These are phyloP conservation scores for Meleagris gallopavo DNA, from an alignment of 2,113 vertebrate genomes.

Conservation along the genomic window DNA sequence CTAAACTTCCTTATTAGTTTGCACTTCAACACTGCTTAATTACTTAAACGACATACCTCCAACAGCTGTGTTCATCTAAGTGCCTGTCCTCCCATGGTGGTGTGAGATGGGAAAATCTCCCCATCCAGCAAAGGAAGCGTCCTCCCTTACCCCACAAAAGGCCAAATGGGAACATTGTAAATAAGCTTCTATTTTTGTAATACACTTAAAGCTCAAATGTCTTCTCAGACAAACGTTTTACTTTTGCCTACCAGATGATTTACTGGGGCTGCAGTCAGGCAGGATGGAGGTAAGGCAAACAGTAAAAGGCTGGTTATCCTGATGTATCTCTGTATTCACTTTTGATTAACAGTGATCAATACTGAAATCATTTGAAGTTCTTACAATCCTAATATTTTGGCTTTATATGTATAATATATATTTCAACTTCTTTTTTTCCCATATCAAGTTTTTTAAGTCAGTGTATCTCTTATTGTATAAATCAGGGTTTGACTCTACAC, in stretches of 20 bases:
- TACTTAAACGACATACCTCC: conserved; percentile 9
- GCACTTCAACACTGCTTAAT: conserved; percentile 19
- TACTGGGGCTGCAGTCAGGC: not conserved
- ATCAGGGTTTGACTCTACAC: conserved; percentile 74
- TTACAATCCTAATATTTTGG: conserved; percentile 44
- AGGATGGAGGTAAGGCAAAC: not conserved
- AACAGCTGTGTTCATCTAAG: not conserved
- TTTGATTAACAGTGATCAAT: conserved; percentile 6
- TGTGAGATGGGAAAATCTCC: conserved; percentile 3
- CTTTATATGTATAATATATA: conserved; percentile 24
- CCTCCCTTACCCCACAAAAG: conserved; percentile 49
- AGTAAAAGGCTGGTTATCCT: conserved; percentile 16
- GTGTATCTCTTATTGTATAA: conserved; percentile 52
- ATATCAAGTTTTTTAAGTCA: conserved; percentile 13
- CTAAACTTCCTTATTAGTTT: conserved; percentile 48
- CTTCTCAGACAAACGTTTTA: conserved; percentile 40
- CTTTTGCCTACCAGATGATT: conserved; percentile 2
- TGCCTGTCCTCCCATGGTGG: not conserved
- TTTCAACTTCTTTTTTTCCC: not conserved
- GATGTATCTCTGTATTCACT: conserved; percentile 18
- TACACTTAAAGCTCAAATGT: not conserved
- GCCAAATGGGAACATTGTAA: conserved; percentile 65
- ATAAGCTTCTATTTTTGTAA: conserved; percentile 49
- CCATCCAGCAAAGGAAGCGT: conserved; percentile 10
- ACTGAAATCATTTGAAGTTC: conserved; percentile 20